These are phyloP conservation scores for Pampusana beccarii DNA, from an alignment of 2,113 vertebrate genomes.

Conservation along the genomic window DNA sequence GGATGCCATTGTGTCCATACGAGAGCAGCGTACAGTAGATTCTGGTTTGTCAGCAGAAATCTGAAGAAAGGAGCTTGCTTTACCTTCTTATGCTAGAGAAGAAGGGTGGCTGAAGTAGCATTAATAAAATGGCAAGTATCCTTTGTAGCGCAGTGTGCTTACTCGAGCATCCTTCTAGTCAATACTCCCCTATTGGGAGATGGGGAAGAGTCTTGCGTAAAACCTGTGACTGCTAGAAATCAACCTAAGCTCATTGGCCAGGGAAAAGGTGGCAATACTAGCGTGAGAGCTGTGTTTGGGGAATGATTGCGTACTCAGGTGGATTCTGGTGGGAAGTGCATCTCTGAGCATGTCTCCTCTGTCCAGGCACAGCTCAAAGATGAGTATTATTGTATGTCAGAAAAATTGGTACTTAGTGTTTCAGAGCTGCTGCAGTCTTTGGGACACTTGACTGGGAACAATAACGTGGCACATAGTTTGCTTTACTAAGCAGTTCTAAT, in stretches of 20 bases:
- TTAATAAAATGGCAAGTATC: background rate
- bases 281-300: background rate
- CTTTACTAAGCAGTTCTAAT: conserved; percentile 9
- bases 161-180: background rate
- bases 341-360: background rate
- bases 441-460: background rate
- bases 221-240: background rate
- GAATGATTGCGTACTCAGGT: background rate
- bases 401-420: background rate
- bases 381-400: background rate
- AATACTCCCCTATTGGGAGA: rapidly evolving
- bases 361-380: background rate
- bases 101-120: background rate
- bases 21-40: background rate
- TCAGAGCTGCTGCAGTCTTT: background rate
- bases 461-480: background rate
- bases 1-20: background rate
- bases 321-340: background rate
- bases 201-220: background rate
- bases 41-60: background rate
- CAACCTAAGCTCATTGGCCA: background rate
- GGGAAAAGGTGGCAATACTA: background rate
- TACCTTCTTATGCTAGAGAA: background rate
- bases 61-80: background rate
- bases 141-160: background rate